A percentile compares a stretch with the other conserved stretches of the same genome.
Evolutionary conservation across 2,888 invertebrate species (phyloP).

Genomic region (Parnassius orleans): DNA sequence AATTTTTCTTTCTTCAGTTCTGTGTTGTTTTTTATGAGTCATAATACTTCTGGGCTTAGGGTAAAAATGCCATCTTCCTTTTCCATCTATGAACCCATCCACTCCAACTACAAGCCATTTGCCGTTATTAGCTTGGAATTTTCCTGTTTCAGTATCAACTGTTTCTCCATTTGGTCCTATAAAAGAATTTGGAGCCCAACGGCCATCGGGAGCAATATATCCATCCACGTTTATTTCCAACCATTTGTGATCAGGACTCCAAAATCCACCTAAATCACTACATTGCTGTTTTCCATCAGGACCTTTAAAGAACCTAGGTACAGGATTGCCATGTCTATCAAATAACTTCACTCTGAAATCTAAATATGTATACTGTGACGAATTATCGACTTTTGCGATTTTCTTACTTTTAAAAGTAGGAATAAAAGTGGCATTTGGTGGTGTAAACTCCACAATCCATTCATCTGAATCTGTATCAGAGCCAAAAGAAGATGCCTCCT

Average conservation of each 20-base stretch:
- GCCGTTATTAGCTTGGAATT: conserved; percentile 56
- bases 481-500: conserved; percentile 47
- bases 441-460: conserved; percentile 75
- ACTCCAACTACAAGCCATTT: conserved; percentile 62
- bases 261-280: conserved; percentile 74
- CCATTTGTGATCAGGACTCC: conserved; percentile 64
- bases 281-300: conserved; percentile 69
- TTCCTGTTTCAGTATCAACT: conserved; percentile 59
- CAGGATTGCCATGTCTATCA: conserved; percentile 62
- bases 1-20: conserved; percentile 27
- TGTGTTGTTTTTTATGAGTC: conserved; percentile 30
- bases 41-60: conserved; percentile 35
- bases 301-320: conserved; percentile 67
- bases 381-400: conserved; percentile 44
- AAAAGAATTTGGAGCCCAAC: conserved; percentile 65
- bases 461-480: conserved; percentile 71
- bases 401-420: conserved; percentile 57
- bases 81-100: conserved; percentile 62
- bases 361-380: conserved; percentile 62
- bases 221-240: conserved; percentile 68
- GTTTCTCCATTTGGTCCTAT: conserved; percentile 60
- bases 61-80: conserved; percentile 61
- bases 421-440: conserved; percentile 62
- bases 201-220: conserved; percentile 60
- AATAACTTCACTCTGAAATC: conserved; percentile 66